Evolutionary conservation across 1,140 invertebrate species (phyloP).

Genomic region (Aphelenchoides fujianensis): DNA sequence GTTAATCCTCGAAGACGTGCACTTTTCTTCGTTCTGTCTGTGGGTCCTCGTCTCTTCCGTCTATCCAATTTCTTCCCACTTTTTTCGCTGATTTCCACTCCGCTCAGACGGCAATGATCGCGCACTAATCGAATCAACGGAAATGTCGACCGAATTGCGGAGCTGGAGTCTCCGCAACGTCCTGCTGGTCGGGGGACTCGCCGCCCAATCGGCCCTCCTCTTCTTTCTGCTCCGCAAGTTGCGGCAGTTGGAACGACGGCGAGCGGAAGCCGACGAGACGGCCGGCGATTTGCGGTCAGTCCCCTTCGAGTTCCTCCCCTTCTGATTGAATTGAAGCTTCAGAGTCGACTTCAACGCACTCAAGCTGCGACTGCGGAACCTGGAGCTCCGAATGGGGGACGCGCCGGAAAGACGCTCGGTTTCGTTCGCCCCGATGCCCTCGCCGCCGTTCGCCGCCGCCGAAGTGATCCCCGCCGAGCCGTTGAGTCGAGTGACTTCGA

Average conservation of each 20-base stretch:
- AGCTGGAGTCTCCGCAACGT: not conserved
- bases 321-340: not conserved
- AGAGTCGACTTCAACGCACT: constrained; percentile 11
- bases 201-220: constrained; percentile 10
- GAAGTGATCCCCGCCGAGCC: not conserved
- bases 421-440: not conserved
- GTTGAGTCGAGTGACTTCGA: constrained; percentile 14
- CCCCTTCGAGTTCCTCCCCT: no score
- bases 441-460: not conserved
- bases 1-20: no score
- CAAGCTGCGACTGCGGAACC: not conserved
- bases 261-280: no score
- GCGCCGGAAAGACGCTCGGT: not conserved
- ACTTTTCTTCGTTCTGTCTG: no score
- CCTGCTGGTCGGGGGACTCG: not conserved
- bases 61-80: no score
- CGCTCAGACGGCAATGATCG: no score
- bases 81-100: no score
- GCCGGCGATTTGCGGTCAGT: no score
- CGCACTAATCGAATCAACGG: no score
- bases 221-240: constrained; percentile 9
- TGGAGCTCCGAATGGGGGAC: not conserved
- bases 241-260: not conserved
- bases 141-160: not conserved
- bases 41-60: no score